These are phyloP conservation scores for Sinohyriopsis cumingii DNA, from an alignment of 2,888 invertebrate genomes.

Conservation along the genomic window DNA sequence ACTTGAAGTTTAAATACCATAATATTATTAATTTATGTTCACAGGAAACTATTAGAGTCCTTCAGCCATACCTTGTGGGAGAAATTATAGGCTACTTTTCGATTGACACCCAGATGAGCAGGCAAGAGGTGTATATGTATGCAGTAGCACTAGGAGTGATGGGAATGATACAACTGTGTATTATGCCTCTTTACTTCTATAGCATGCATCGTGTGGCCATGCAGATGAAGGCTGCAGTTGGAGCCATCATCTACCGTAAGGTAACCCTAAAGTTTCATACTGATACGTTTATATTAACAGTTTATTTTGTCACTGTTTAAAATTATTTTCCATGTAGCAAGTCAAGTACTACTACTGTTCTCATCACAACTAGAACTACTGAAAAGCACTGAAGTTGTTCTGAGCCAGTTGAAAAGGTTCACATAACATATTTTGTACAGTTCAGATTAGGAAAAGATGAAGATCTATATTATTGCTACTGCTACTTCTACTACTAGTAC, in stretches of 20 bases:
- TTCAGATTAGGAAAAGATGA: too few species aligned
- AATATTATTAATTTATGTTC: too few species aligned
- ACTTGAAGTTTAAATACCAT: too few species aligned
- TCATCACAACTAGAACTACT: too few species aligned
- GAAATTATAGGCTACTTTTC: constrained; percentile 69
- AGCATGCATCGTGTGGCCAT: constrained; percentile 27
- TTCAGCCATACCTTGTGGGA: constrained; percentile 71
- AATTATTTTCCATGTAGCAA: neutral
- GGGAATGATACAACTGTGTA: constrained; percentile 17
- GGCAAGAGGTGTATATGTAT: constrained; percentile 30
- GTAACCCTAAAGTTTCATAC: constrained; percentile 1
- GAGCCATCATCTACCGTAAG: constrained; percentile 39
- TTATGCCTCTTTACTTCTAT: constrained; percentile 31
- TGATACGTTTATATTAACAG: too few species aligned
- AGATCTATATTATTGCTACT: too few species aligned
- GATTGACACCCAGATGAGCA: constrained; percentile 25
- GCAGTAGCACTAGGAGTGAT: constrained; percentile 23
- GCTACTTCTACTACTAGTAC: too few species aligned
- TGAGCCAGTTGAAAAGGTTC: too few species aligned
- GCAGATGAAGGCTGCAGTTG: constrained; percentile 40
- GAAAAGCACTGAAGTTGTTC: too few species aligned
- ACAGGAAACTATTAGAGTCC: constrained; percentile 60
- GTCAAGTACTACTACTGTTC: too few species aligned
- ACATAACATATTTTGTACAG: too few species aligned
- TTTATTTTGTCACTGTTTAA: neutral